A percentile compares a stretch with the other conserved stretches of the same genome.
Evolutionary conservation across 2,888 invertebrate genomes (phyloP).

Genomic region (Eupithecia tripunctaria): DNA sequence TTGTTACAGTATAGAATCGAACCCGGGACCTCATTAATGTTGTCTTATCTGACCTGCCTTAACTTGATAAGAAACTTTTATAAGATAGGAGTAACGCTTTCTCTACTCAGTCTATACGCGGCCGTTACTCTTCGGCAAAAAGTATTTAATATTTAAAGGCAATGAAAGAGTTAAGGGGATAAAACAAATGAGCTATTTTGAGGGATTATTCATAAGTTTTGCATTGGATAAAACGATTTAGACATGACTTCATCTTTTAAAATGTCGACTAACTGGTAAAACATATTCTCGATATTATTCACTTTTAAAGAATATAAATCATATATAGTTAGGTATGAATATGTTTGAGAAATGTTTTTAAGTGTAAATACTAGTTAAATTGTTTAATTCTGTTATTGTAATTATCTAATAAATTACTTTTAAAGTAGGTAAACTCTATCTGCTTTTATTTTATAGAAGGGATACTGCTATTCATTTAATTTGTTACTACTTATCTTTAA

Average conservation of each 20-base stretch:
- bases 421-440: background rate
- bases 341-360: too few relatives aligned
- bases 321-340: too few relatives aligned
- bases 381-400: too few relatives aligned
- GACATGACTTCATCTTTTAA: background rate
- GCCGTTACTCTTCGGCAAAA: background rate
- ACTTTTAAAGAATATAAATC: too few relatives aligned
- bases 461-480: too few relatives aligned
- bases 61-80: background rate
- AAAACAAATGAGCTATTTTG: background rate
- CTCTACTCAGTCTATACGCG: background rate
- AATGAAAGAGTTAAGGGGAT: background rate
- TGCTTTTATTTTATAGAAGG: background rate
- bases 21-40: conserved; percentile 3
- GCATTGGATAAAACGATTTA: background rate
- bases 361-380: too few relatives aligned
- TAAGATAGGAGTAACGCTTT: background rate
- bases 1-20: conserved; percentile 1
- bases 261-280: background rate
- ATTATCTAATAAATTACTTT: too few relatives aligned
- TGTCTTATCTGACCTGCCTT: conserved; percentile 1
- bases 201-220: background rate
- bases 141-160: too few relatives aligned
- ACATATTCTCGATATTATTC: too few relatives aligned
- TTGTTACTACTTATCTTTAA: too few relatives aligned